phyloP scores from a whole-genome alignment of 2,888 invertebrate species.

The Lepidocyrtoides sp. region DNA sequence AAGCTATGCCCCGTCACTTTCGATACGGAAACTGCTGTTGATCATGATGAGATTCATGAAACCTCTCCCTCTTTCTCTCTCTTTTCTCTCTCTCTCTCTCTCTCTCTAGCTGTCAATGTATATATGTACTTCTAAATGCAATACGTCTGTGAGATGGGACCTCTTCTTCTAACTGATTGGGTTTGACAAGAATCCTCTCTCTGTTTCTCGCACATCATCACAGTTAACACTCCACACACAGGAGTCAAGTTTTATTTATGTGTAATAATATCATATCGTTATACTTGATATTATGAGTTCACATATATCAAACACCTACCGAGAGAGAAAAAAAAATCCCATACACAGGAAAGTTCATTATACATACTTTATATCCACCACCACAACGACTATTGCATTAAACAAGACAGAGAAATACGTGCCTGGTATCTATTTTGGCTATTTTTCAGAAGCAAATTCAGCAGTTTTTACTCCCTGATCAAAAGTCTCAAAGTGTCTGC shows the following conservation, averaged over 20 bases:
- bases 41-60: conserved; percentile 64
- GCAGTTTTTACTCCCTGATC: conserved; percentile 72
- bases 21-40: conserved; percentile 54
- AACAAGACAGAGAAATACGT: conserved; percentile 56
- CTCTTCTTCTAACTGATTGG: conserved; percentile 62
- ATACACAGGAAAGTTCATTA: conserved; percentile 14
- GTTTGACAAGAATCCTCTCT: conserved; percentile 66
- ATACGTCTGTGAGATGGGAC: conserved; percentile 67
- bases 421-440: conserved; percentile 57
- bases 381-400: conserved; percentile 29
- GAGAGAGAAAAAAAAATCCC: background rate
- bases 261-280: conserved; percentile 25
- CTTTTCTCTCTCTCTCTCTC: background rate
- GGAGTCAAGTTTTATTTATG: conserved; percentile 43
- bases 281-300: conserved; percentile 11
- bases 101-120: no score
- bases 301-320: conserved; percentile 12
- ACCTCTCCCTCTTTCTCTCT: conserved; percentile 19
- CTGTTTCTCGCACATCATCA: conserved; percentile 41
- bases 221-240: conserved; percentile 46
- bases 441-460: conserved; percentile 72
- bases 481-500: conserved; percentile 9
- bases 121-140: conserved; percentile 56
- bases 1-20: conserved; percentile 55
- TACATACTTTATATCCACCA: background rate